Conservation (phyloP, 2,113 vertebrate species). For the Solea solea region DNA sequence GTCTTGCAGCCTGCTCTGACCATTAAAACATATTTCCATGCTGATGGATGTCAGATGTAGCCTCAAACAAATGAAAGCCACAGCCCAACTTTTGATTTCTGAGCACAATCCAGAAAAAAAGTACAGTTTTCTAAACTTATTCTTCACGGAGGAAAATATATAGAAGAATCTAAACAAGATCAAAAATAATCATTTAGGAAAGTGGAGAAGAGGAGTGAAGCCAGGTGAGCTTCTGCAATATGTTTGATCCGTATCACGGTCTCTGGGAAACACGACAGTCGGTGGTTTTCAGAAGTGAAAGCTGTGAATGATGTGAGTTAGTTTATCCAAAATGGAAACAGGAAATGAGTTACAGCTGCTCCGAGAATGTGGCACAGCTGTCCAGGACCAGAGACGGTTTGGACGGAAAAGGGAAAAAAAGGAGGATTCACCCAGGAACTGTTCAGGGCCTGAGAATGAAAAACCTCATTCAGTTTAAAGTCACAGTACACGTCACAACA, state of each 20-base stretch:
- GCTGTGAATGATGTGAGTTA: constrained; percentile 73
- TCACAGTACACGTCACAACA: not conserved
- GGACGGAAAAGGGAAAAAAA: constrained; percentile 34
- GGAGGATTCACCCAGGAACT: constrained; percentile 37
- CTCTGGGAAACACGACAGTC: constrained; percentile 56
- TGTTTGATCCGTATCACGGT: constrained; percentile 50
- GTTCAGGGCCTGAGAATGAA: constrained; percentile 51
- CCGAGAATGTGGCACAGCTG: constrained; percentile 82
- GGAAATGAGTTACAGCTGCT: constrained; percentile 82
- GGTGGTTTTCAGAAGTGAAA: constrained; percentile 66
- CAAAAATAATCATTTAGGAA: constrained; percentile 5
- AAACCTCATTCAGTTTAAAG: constrained; percentile 48
- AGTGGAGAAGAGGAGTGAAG: constrained; percentile 21
- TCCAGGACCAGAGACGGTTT: constrained; percentile 72
- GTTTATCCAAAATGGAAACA: constrained; percentile 79
- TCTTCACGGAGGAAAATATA: constrained; percentile 18
- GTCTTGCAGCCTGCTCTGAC: constrained; percentile 77
- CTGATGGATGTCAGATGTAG: constrained; percentile 80
- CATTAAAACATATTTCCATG: constrained; percentile 79
- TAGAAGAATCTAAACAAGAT: constrained; percentile 34
- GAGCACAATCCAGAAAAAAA: constrained; percentile 51
- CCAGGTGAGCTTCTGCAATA: too few species aligned
- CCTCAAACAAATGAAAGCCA: constrained; percentile 39
- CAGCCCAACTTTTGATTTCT: constrained; percentile 63
- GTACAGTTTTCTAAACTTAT: constrained; percentile 63